These are phyloP conservation scores for Rhyacichthys aspro DNA, from an alignment of 2,797 vertebrate genomes.

Conservation along the genomic window DNA sequence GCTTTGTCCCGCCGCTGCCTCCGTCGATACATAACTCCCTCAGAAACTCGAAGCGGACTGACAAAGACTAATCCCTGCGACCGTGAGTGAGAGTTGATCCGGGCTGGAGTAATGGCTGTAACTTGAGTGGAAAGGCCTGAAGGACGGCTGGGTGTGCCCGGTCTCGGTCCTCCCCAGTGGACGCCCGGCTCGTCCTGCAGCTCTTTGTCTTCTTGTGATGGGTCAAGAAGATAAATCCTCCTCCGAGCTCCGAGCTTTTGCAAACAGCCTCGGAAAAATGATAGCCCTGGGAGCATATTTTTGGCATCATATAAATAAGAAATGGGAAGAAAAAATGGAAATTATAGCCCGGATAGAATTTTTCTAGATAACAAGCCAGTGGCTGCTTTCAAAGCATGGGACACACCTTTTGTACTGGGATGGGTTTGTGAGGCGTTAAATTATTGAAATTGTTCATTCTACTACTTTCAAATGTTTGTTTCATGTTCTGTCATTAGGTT, in stretches of 20 bases:
- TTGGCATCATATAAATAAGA: constrained; percentile 72
- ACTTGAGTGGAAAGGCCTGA: constrained; percentile 64
- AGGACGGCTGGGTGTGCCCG: constrained; percentile 58
- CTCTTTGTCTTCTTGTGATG: constrained; percentile 73
- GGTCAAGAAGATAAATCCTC: constrained; percentile 74
- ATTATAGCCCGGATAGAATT: constrained; percentile 46
- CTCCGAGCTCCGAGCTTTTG: constrained; percentile 53
- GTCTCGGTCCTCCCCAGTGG: constrained; percentile 55
- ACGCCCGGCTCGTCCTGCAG: constrained; percentile 50
- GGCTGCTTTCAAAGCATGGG: constrained; percentile 17
- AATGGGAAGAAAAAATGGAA: constrained; percentile 48
- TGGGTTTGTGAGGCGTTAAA: neutral
- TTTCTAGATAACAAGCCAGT: constrained; percentile 25
- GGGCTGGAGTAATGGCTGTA: constrained; percentile 67
- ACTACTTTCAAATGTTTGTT: no score
- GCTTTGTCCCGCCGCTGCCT: constrained; percentile 54
- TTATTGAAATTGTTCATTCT: neutral
- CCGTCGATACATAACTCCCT: constrained; percentile 42
- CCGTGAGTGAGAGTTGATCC: constrained; percentile 52
- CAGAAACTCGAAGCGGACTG: constrained; percentile 59
- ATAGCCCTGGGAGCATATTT: constrained; percentile 73
- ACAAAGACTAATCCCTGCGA: constrained; percentile 72
- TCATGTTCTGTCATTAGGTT: no score
- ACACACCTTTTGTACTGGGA: constrained; percentile 10
- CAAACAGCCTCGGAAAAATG: constrained; percentile 65